Base-by-base conservation (phyloP, 2,888 invertebrate species). In the Chydorus sphaericus region DNA sequence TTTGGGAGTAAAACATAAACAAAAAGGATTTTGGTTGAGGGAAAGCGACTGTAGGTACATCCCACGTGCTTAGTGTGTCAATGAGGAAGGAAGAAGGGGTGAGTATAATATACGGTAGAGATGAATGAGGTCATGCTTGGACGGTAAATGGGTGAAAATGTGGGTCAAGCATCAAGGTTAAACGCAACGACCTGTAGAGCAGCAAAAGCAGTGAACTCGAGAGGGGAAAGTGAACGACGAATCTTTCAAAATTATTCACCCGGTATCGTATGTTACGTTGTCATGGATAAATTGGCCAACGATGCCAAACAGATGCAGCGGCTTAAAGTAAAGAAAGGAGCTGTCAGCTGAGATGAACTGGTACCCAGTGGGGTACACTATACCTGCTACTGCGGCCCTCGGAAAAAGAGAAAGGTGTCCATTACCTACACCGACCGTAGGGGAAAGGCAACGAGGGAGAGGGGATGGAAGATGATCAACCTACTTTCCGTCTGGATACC, bases 121-220 rank as follows among this genome's bases (percentile, higher is more conserved):
- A 26, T 23, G 44, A 44, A 44, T 44, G 44, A 44, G 44, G 44
- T 44, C 44, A 44, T 44, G 23, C 44, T n/a, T n/a, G n/a, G n/a
- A n/a, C n/a, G n/a, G n/a, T n/a, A n/a, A 20, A 20, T 16, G 10
- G 23, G 39, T 18, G 39, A 7, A 23, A 23, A 44, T 44, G 28
- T 44, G 44, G 44, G 44, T 44, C 44, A 44, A 44, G 44, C 28
- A 44, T 44, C 44, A 44, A 44, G 44, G 44, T 44, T 44, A 44
- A 44, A n/a, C 23, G 44, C 26, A 28, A 23, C 28, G 44, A 44
- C 44, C 44, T 44, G 44, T 11, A 14, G 26, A 16, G 28, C 26
- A 23, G 11, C 28, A 28, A 28, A 44, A 28, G 44, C 44, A 28
- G 23, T 44, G 26, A 23, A 44, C 5, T 23, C 44, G 26, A 14